These are phyloP conservation scores for Fratercula arctica DNA, from an alignment of 2,797 vertebrate species.

Conservation along the genomic window DNA sequence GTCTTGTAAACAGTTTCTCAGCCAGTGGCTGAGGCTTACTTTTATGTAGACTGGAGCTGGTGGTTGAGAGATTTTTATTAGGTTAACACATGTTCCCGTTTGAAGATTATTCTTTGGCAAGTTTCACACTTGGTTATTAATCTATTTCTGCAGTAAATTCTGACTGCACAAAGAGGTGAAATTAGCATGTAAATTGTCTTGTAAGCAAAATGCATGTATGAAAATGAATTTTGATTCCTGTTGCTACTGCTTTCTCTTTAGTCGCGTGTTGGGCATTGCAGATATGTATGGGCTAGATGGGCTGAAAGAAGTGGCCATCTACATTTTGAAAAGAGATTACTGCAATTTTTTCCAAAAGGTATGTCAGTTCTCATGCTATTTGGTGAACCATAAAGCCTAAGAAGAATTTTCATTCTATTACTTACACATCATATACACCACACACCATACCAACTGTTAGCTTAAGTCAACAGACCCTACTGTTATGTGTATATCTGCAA, in stretches of 20 bases:
- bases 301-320: conserved; percentile 89
- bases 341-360: conserved; percentile 93
- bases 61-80: background rate
- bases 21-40: background rate
- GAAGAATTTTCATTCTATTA: background rate
- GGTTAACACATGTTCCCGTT: background rate
- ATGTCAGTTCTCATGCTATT: background rate
- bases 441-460: background rate
- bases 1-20: background rate
- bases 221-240: background rate
- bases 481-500: background rate
- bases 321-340: conserved; percentile 91
- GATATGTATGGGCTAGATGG: conserved; percentile 95
- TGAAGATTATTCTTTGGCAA: background rate
- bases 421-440: background rate
- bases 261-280: conserved; percentile 88
- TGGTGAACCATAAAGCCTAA: background rate
- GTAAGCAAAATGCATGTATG: background rate
- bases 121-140: background rate
- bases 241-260: conserved; percentile 69
- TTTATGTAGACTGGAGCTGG: background rate
- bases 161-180: background rate
- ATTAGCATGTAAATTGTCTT: background rate
- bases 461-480: background rate
- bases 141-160: background rate